Evolutionary conservation across 2,113 vertebrate species (phyloP).

Genomic region (Galemys pyrenaicus): DNA sequence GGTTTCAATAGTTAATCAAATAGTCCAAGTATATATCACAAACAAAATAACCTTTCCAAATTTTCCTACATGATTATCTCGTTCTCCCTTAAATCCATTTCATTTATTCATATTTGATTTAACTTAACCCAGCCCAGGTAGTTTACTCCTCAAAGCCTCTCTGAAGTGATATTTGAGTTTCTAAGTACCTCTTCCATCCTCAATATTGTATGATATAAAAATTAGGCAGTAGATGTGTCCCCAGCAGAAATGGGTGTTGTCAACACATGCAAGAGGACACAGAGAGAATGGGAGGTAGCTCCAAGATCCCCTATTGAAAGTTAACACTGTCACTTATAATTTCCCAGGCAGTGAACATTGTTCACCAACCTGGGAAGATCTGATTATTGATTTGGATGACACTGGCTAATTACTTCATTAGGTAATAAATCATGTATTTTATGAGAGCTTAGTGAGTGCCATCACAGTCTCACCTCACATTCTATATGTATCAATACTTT

Average conservation of each 20-base stretch:
- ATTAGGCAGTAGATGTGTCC: not conserved
- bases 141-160: not conserved
- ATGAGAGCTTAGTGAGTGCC: not conserved
- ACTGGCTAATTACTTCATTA: not conserved
- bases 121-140: not conserved
- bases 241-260: not conserved
- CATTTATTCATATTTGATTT: not conserved
- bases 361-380: not conserved
- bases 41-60: constrained; percentile 10
- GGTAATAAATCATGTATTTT: not conserved
- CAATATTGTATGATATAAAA: not conserved
- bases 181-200: not conserved
- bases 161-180: not conserved
- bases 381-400: not conserved
- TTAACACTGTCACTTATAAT: not conserved
- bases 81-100: not conserved
- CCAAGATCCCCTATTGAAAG: not conserved
- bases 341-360: not conserved
- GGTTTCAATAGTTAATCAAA: not conserved
- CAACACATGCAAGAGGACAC: not conserved
- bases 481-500: not conserved
- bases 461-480: not conserved
- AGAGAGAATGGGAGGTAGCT: not conserved
- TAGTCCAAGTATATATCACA: not conserved
- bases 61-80: not conserved